phyloP scores from a whole-genome alignment of 1,140 invertebrate genomes.

The Diploscapter pachys region DNA sequence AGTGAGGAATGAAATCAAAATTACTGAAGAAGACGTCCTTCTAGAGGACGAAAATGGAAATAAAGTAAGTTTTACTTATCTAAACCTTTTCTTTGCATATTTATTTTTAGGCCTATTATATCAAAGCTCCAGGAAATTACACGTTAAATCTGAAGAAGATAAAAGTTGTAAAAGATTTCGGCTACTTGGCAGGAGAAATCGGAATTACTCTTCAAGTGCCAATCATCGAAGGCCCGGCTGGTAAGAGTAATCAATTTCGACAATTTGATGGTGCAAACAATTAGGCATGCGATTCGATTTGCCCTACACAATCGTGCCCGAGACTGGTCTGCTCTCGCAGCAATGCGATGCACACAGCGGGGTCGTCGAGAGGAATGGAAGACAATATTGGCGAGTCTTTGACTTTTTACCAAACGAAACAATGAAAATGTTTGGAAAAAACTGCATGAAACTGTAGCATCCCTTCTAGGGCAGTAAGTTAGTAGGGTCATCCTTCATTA shows the following conservation, averaged over 20 bases:
- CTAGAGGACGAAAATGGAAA: conserved; percentile 57
- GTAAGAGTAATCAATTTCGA: conserved; percentile 25
- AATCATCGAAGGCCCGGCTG: conserved; percentile 52
- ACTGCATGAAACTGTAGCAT: too few species aligned
- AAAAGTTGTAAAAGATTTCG: conserved; percentile 54
- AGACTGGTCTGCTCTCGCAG: conserved; percentile 55
- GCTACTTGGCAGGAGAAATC: conserved; percentile 55
- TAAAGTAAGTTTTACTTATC: conserved; percentile 7
- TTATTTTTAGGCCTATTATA: conserved; percentile 46
- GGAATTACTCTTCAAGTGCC: conserved; percentile 57
- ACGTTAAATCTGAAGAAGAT: conserved; percentile 53
- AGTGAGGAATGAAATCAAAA: conserved; percentile 58
- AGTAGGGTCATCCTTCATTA: too few species aligned
- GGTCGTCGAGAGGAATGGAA: conserved; percentile 56
- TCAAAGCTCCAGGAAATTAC: conserved; percentile 56
- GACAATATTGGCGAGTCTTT: conserved; percentile 46
- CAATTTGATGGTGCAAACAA: conserved; percentile 2
- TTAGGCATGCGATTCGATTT: conserved; percentile 57
- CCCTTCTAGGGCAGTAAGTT: too few species aligned
- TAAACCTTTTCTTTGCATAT: background rate
- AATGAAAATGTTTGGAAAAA: too few species aligned
- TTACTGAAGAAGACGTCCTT: conserved; percentile 54
- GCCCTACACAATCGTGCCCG: conserved; percentile 57
- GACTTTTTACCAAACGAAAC: too few species aligned
- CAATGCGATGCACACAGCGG: conserved; percentile 54